Percentiles rank a stretch among this genome's conserved stretches.
Conservation (phyloP, 2,113 vertebrate species). For the Diphyllodes magnificus region DNA sequence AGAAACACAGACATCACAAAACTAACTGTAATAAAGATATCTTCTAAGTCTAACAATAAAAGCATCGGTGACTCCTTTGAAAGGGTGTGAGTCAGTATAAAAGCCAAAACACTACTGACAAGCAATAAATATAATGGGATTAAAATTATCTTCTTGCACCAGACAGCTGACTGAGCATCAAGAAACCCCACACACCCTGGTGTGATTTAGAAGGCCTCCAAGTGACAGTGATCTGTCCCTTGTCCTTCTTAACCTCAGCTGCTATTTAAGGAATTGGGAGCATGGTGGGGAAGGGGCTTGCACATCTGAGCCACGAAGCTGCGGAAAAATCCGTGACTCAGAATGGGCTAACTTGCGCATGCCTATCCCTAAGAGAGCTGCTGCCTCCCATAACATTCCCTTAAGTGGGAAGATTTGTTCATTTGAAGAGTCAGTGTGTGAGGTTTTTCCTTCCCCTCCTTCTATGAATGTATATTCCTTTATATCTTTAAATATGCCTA, state of each 20-base stretch:
- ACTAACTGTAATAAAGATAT: background rate
- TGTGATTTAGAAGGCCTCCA: background rate
- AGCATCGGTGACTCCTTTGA: background rate
- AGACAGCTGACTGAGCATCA: background rate
- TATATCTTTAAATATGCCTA: background rate
- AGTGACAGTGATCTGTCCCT: background rate
- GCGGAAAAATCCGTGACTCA: constrained; percentile 11
- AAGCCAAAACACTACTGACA: background rate
- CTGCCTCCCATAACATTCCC: background rate
- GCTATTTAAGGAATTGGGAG: constrained; percentile 15
- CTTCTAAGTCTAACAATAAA: background rate
- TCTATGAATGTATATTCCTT: background rate
- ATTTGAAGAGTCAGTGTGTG: background rate
- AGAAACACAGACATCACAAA: background rate
- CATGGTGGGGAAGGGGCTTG: background rate
- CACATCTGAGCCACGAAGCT: background rate
- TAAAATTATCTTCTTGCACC: constrained; percentile 30
- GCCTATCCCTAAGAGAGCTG: background rate
- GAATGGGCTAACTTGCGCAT: background rate
- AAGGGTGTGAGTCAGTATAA: background rate
- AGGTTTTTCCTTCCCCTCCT: background rate
- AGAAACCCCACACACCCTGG: background rate
- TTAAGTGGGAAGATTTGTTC: constrained; percentile 1
- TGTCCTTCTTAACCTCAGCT: background rate
- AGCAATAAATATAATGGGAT: background rate